phyloP scores from a whole-genome alignment of 2,113 vertebrate species.

The Callorhinus ursinus region DNA sequence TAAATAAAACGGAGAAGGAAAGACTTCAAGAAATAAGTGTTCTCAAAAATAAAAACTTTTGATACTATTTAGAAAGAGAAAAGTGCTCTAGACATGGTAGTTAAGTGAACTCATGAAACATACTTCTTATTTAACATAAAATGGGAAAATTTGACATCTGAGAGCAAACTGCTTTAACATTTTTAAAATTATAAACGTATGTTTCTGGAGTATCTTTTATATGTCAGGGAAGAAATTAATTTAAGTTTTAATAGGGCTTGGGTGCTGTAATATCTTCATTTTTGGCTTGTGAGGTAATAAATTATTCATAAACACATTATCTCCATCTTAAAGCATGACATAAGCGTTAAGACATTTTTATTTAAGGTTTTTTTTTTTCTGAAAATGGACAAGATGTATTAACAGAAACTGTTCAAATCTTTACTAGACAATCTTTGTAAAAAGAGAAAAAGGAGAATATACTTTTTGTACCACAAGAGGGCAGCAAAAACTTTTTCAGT shows the following conservation, averaged over 20 bases:
- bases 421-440: background rate
- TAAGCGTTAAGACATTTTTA: background rate
- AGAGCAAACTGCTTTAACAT: background rate
- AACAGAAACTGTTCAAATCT: background rate
- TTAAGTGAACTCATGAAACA: background rate
- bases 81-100: background rate
- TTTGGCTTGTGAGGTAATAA: constrained; percentile 6
- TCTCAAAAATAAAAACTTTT: constrained; percentile 23
- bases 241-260: background rate
- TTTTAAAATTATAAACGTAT: background rate
- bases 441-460: background rate
- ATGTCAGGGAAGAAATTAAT: background rate
- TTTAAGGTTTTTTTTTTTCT: background rate
- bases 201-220: background rate
- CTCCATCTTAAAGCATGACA: background rate
- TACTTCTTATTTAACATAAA: background rate
- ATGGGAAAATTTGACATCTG: background rate
- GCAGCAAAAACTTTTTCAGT: constrained; percentile 47
- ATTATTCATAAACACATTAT: background rate
- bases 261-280: background rate
- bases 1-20: constrained; percentile 16
- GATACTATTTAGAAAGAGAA: constrained; percentile 20
- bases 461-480: constrained; percentile 80
- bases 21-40: constrained; percentile 7
- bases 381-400: background rate